These are phyloP conservation scores for Atta cephalotes DNA, from an alignment of 1,140 invertebrate species.

Conservation along the genomic window DNA sequence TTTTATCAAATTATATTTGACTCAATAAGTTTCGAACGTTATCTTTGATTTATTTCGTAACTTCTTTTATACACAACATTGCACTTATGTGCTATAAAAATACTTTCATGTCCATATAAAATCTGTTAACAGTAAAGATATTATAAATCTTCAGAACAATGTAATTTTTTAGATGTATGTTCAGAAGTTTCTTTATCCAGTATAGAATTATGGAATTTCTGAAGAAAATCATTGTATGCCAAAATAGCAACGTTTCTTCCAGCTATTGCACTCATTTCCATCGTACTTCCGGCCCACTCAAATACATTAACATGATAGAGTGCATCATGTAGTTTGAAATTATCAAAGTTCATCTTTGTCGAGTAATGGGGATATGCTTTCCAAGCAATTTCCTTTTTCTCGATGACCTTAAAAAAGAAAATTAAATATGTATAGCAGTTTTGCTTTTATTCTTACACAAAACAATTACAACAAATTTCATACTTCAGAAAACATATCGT, in stretches of 20 bases:
- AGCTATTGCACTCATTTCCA: conserved; percentile 91
- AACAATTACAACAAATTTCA: conserved; percentile 48
- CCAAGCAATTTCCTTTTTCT: conserved; percentile 84
- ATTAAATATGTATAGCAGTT: neutral
- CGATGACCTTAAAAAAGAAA: conserved; percentile 71
- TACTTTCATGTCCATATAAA: neutral
- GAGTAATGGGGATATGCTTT: conserved; percentile 89
- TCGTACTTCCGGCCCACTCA: conserved; percentile 90
- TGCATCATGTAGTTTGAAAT: conserved; percentile 87
- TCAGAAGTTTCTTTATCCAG: neutral
- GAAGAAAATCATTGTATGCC: conserved; percentile 77
- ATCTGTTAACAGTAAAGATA: neutral
- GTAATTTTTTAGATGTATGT: neutral
- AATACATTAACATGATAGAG: conserved; percentile 90
- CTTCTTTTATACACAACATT: neutral
- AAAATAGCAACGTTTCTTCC: conserved; percentile 90
- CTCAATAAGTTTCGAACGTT: neutral
- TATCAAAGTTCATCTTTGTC: conserved; percentile 80
- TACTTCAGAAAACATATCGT: conserved; percentile 86
- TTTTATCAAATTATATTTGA: neutral
- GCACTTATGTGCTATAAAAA: neutral
- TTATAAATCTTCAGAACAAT: neutral
- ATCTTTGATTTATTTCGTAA: neutral
- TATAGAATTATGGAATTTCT: neutral
- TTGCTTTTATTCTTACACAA: too few species aligned